Percentiles rank a stretch among this genome's conserved stretches.
phyloP scores from a whole-genome alignment of 1,140 invertebrate species.

The Archegozetes longisetosus region DNA sequence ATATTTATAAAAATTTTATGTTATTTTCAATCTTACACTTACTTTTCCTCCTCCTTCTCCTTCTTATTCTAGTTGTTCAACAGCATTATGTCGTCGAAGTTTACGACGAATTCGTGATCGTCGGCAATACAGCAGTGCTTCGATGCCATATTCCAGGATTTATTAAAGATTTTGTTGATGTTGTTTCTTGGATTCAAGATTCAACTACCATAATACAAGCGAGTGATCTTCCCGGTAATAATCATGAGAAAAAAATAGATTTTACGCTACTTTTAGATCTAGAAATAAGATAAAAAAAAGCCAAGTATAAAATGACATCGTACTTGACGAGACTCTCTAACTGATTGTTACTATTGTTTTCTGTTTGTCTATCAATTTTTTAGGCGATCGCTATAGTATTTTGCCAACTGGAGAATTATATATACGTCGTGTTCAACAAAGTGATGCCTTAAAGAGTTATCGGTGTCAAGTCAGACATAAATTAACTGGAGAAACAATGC shows the following conservation, averaged over 20 bases:
- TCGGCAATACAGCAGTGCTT: constrained; percentile 29
- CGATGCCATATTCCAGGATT: constrained; percentile 47
- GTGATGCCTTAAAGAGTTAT: constrained; percentile 20
- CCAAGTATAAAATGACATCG: no score
- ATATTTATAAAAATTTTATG: neutral
- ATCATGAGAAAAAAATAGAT: no score
- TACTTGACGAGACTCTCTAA: no score
- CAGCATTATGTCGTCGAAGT: constrained; percentile 26
- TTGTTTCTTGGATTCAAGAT: constrained; percentile 46
- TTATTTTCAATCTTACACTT: neutral
- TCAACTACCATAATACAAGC: neutral
- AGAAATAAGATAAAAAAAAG: no score
- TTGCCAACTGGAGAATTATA: constrained; percentile 23
- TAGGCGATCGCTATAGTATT: constrained; percentile 25
- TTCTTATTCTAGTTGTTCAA: constrained; percentile 8
- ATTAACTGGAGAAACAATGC: constrained; percentile 19
- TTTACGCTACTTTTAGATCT: neutral
- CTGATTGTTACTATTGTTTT: no score
- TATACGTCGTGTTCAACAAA: constrained; percentile 19
- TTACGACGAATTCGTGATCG: constrained; percentile 28
- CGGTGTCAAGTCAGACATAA: constrained; percentile 22
- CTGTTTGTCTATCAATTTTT: neutral
- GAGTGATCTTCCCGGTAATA: neutral
- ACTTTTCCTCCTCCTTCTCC: neutral
- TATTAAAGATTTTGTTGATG: constrained; percentile 64